These are phyloP conservation scores for Hydrophis major DNA, from an alignment of 2,797 vertebrate species.

Conservation along the genomic window DNA sequence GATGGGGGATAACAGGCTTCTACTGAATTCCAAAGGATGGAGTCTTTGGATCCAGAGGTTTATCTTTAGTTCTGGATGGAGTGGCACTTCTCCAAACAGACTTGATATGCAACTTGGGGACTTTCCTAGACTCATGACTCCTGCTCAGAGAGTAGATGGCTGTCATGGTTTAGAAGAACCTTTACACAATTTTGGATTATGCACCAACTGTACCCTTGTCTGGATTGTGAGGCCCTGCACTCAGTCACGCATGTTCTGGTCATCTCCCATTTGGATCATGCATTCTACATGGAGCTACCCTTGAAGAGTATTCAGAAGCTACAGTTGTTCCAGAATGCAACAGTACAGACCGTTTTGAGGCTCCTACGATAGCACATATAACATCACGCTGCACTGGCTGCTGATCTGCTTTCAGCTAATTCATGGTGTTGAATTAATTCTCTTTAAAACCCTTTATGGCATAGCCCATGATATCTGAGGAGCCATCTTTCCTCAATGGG, in stretches of 20 bases:
- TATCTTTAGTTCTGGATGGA: neutral
- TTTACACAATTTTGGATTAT: neutral
- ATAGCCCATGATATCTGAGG: neutral
- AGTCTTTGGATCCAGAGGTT: neutral
- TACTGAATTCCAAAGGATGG: neutral
- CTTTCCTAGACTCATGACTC: neutral
- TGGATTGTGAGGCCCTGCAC: neutral
- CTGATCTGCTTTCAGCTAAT: neutral
- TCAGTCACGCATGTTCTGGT: neutral
- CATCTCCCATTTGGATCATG: neutral
- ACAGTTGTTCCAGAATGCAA: neutral
- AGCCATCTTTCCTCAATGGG: neutral
- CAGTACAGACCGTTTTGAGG: neutral
- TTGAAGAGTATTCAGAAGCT: neutral
- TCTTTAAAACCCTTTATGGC: neutral
- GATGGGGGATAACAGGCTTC: neutral
- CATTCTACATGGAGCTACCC: neutral
- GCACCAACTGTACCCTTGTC: neutral
- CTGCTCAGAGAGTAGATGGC: neutral
- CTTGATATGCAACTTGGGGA: neutral
- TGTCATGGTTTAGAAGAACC: neutral
- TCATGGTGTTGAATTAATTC: neutral
- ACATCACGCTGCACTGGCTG: neutral
- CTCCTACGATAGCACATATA: neutral
- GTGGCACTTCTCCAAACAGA: neutral